These are phyloP conservation scores for Upupa epops DNA, from an alignment of 2,113 vertebrate species.

Conservation along the genomic window DNA sequence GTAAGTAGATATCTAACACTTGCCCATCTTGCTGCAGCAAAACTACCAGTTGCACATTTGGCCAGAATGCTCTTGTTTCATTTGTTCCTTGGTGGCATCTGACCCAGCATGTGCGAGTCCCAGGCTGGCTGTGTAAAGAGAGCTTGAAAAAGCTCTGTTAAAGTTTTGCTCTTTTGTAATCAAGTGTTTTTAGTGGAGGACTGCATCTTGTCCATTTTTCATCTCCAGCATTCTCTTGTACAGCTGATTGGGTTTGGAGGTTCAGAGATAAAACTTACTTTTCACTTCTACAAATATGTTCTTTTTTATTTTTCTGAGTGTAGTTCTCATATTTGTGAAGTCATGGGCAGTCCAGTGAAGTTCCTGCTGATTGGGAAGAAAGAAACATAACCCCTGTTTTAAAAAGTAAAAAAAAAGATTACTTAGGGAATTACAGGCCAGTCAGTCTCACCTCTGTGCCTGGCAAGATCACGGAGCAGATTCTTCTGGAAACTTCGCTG, in stretches of 20 bases:
- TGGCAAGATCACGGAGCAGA: too few species aligned
- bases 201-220: background rate
- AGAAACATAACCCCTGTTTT: too few species aligned
- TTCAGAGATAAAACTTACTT: too few species aligned
- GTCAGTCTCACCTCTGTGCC: too few species aligned
- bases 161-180: background rate
- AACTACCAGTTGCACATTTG: background rate
- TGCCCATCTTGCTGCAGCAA: rapidly evolving
- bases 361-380: too few species aligned
- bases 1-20: background rate
- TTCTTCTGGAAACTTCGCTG: too few species aligned
- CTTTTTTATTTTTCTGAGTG: background rate
- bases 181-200: background rate
- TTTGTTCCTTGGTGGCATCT: background rate
- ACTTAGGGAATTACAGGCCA: too few species aligned
- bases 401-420: too few species aligned
- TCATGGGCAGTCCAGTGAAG: too few species aligned
- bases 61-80: background rate
- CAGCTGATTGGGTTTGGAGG: background rate
- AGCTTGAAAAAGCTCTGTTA: background rate
- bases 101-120: background rate
- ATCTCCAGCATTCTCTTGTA: rapidly evolving
- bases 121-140: background rate
- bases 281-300: too few species aligned
- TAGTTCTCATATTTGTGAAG: too few species aligned